Evolutionary conservation across 2,113 vertebrate species (phyloP), one percentile per base, ranked within the genome.

Genomic region (Donacobius atricapilla): DNA sequence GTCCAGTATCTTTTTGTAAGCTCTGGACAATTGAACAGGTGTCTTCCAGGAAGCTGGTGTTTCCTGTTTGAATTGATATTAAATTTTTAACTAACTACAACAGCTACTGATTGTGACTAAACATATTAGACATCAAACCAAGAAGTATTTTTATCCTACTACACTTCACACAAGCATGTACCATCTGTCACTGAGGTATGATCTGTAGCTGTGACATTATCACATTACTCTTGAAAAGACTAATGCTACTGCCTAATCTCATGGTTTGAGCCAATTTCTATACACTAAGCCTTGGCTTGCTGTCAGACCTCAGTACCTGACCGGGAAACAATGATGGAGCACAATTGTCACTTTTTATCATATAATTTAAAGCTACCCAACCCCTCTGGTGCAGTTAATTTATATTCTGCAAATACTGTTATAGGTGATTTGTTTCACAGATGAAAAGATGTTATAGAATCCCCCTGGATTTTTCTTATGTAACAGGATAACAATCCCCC

Each of bases 211-310:
- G 3, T 92, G 93, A 94, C 92, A 95, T 97, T 89, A 97, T 97
- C 96, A 94, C 68, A 45, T 96, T 96, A 96, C 94, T 90, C 78
- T 64, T 15, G 11, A 87, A 93, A 82, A 94, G 90, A 94, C 77
- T 93, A 96, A 96, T 78, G 77, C 50, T 92, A 63, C 90, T 69
- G 84, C 63, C 77, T 92, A 96, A 94, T 93, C 96, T 93, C 80
- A 77, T 25, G 30, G 72, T 89, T 93, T 94, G 35, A 92, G 88
- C 42, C 72, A 90, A 96, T 90, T 97, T 92, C 60, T 44, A 87
- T 94, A 92, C 51, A 82, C 51, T 90, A 93, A 93, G n/a, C n/a
- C 40, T 77, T 90, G 83, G 92, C 79, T 56, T 37, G 11, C 42
- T 56, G 75, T 91, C 83, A 83, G 30, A 69, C 54, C 40, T 76